Evolutionary conservation across 37 sponge, comb jelly and placozoan genomes (phyloP), one percentile per base, ranked within the genome.

Genomic region (Chondrilla cf. caribensis): DNA sequence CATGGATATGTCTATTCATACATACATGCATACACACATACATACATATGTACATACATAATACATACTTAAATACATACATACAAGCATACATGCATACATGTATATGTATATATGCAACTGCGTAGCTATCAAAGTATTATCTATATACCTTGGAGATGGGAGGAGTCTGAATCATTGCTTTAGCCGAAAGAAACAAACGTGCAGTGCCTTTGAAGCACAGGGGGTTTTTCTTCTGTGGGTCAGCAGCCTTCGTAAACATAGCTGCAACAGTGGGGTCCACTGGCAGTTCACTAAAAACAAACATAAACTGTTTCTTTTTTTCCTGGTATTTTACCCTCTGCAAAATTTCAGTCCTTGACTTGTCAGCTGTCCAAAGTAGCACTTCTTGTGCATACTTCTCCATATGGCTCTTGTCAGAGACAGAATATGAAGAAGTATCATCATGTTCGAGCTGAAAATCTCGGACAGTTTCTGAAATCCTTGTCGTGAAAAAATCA

Each of bases 301-400:
- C 76, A 37, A 73, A 73, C 76, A 73, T 73, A 25, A 73, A 73
- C 25, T 73, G 76, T 43, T 73, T 73, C 1, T 40, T 73, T 22
- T 73, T 73, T 1, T 40, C 22, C 9, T 73, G 76, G 6, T 43
- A 73, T 39, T 73, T 62, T 28, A 62, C 29, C 4, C 64, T 19
- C 15, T 62, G 64, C 22, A 62, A 62, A 62, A 62, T 62, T 62
- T 73, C 76, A 15, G 25, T 25, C 76, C 42, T 37, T 73, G 76
- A 73, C 44, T 37, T 39, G 17, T n/a, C 44, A 39, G 21, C 76
- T 9, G 76, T 40, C 76, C 76, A 73, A 2, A 4, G 44, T 25
- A 73, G 76, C 40, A 73, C 76, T 1, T 40, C 25, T 73, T 73
- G 43, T 2, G 43, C 76, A 40, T 11, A 73, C 2, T 6, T n/a